Conservation (phyloP, 2,797 vertebrate species). For the Pseudochirops cupreus region DNA sequence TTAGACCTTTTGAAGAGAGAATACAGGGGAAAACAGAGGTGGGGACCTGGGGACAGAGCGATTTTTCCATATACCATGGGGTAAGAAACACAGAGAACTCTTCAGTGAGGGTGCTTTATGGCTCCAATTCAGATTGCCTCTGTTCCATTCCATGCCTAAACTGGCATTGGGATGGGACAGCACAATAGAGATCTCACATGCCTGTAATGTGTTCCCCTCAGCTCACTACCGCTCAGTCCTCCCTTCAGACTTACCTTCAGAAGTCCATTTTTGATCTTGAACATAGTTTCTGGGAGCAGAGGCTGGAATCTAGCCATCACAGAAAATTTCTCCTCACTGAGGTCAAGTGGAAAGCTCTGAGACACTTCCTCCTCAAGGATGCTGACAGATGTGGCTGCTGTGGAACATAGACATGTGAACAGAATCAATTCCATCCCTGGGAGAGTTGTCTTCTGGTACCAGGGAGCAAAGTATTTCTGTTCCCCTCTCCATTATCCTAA, state of each 20-base stretch:
- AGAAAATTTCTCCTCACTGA: conserved; percentile 90
- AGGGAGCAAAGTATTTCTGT: not conserved
- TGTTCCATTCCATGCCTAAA: not conserved
- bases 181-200: not conserved
- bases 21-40: not conserved
- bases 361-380: conserved; percentile 85
- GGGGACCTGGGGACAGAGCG: not conserved
- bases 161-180: not conserved
- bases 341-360: conserved; percentile 77
- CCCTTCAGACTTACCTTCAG: conserved; percentile 88
- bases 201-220: not conserved
- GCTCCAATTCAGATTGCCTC: not conserved
- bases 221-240: not conserved
- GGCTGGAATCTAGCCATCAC: conserved; percentile 92
- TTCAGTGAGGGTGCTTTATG: not conserved
- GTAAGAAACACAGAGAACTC: not conserved
- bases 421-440: not conserved
- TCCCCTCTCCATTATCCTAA: not conserved
- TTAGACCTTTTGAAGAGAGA: not conserved
- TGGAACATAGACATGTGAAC: not conserved
- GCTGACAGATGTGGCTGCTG: not conserved
- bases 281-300: conserved; percentile 93
- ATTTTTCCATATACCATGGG: not conserved
- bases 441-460: not conserved
- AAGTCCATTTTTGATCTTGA: conserved; percentile 96